phyloP scores from a whole-genome alignment of 2,888 invertebrate genomes.

The Rhynchonema sp. region DNA sequence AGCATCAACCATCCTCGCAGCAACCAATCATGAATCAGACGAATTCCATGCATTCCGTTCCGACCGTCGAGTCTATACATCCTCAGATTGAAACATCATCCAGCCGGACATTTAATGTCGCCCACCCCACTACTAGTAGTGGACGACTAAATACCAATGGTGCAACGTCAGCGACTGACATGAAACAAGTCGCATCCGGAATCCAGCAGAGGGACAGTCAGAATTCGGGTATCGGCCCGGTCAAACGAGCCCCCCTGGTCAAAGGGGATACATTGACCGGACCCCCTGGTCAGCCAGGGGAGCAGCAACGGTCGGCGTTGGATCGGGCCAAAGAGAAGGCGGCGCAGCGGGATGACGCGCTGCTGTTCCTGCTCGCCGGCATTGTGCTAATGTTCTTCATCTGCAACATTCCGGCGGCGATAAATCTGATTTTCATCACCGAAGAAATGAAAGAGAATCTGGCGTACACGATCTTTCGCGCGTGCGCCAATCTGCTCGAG shows the following conservation, averaged over 20 bases:
- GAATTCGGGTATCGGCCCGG: background rate
- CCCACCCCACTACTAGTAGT: background rate
- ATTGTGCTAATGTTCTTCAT: slow-evolving; percentile 26
- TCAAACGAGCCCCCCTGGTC: background rate
- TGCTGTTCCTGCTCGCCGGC: slow-evolving; percentile 25
- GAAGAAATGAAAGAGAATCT: slow-evolving; percentile 10
- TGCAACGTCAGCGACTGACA: background rate
- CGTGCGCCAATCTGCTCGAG: slow-evolving; percentile 25
- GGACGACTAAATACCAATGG: background rate
- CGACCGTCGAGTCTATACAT: too few species aligned
- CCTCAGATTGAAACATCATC: background rate
- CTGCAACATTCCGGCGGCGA: slow-evolving; percentile 28
- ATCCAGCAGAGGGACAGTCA: too few species aligned
- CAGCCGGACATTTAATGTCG: too few species aligned
- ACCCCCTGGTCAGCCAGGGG: too few species aligned
- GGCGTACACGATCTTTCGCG: slow-evolving; percentile 25
- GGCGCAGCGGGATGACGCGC: slow-evolving; percentile 17
- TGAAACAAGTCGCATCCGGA: background rate
- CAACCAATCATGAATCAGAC: too few species aligned
- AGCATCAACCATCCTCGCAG: background rate
- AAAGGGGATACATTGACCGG: slow-evolving; percentile 1
- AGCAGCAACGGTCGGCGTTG: background rate
- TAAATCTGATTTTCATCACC: slow-evolving; percentile 25
- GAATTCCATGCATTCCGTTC: background rate
- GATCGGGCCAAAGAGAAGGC: background rate